Evolutionary conservation across 2,888 invertebrate species (phyloP).

Genomic region (Tenthredo scrophulariae): DNA sequence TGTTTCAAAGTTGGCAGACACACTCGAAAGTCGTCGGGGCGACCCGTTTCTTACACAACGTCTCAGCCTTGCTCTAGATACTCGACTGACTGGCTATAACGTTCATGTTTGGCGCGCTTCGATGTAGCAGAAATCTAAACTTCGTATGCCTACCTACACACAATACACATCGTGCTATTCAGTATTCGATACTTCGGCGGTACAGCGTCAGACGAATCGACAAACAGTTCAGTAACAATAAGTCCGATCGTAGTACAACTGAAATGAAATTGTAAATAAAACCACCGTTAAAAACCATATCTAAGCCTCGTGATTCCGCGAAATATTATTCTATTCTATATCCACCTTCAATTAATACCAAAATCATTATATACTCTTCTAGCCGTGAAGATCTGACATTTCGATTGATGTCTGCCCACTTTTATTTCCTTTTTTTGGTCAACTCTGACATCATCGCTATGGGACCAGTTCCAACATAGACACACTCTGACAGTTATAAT

Average conservation of each 20-base stretch:
- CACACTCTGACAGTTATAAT: not conserved
- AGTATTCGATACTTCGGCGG: not conserved
- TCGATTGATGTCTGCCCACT: slow-evolving; percentile 30
- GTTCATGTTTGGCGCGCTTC: slow-evolving; percentile 23
- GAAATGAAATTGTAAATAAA: not conserved
- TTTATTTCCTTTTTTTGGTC: not conserved
- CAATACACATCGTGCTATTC: not conserved
- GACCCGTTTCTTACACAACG: slow-evolving; percentile 52
- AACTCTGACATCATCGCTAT: slow-evolving; percentile 46
- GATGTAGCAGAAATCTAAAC: slow-evolving; percentile 36
- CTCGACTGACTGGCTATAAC: slow-evolving; percentile 32
- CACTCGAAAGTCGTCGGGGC: slow-evolving; percentile 44
- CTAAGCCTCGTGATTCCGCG: not conserved
- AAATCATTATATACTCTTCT: slow-evolving; percentile 9
- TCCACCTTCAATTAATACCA: not conserved
- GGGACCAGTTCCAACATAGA: slow-evolving; percentile 21
- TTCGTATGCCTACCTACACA: slow-evolving; percentile 1
- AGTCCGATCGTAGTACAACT: not conserved
- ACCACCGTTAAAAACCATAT: slow-evolving; percentile 24
- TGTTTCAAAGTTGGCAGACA: slow-evolving; percentile 52
- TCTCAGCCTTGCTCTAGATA: slow-evolving; percentile 50
- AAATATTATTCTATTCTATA: not conserved
- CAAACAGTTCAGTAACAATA: not conserved
- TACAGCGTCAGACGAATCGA: not conserved
- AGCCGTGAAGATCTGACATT: slow-evolving; percentile 28